Percentiles rank a stretch among this genome's conserved stretches.
These are phyloP conservation scores for Epizoanthus illoricatus DNA, from an alignment of 92 coral and sea anemone genomes.

Conservation along the genomic window DNA sequence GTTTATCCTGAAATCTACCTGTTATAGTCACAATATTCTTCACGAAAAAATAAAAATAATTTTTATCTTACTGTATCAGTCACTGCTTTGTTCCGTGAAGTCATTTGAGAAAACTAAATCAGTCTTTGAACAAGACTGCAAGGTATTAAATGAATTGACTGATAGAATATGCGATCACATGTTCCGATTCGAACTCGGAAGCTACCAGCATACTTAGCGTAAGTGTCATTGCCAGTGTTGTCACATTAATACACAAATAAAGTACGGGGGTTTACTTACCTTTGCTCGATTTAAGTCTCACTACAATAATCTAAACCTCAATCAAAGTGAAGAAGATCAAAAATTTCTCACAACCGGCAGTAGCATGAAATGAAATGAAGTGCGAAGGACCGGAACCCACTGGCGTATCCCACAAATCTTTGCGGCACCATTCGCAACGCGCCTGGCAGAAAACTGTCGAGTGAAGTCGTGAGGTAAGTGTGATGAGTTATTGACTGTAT, in stretches of 20 bases:
- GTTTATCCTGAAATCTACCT: not conserved
- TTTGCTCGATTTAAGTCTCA: not conserved
- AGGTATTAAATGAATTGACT: no score
- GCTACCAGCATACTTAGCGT: no score
- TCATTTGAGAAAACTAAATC: no score
- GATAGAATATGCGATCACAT: not conserved
- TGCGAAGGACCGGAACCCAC: not conserved
- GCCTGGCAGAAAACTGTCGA: conserved; percentile 3
- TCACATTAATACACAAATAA: no score
- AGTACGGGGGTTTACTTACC: not conserved
- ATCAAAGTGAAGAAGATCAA: not conserved
- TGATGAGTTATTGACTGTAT: no score
- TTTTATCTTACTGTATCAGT: no score
- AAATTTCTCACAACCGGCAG: not conserved
- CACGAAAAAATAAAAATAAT: no score
- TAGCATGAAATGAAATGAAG: no score
- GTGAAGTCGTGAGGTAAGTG: not conserved
- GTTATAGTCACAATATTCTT: no score
- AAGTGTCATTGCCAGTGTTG: no score
- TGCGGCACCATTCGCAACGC: not conserved
- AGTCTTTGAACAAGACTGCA: no score
- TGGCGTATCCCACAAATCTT: conserved; percentile 1
- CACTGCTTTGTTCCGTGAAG: no score
- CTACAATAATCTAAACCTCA: not conserved
- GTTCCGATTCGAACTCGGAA: not conserved